Evolutionary conservation across 2,888 invertebrate species (phyloP), one percentile per base, ranked within the genome.

Genomic region (Chrysomela aeneicollis): DNA sequence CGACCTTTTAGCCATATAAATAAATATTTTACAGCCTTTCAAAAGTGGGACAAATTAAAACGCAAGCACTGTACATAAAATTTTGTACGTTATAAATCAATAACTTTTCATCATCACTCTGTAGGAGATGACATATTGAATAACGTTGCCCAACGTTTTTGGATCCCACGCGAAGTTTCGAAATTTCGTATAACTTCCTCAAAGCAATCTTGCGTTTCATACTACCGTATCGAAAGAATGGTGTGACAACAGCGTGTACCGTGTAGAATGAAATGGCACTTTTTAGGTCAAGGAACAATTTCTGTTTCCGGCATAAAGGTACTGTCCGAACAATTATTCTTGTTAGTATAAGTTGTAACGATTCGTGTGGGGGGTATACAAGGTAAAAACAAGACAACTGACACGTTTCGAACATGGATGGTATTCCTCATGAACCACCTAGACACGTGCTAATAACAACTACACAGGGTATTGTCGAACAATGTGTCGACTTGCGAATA

Each of bases 201-300:
- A 42, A 15, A 26, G 26, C 26, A 26, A 26, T 26, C 26, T 26
- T 26, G 15, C 42, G 3, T 4, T 35, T 35, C 35, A 6, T 3
- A 15, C 2, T 15, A n/a, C 8, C 42, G 57, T 63, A 62, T 60
- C 58, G 64, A 64, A 67, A 61, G 57, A 60, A 63, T 32, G 46
- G 59, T 69, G 69, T 66, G 61, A 67, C 59, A 69, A 69, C 64
- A 63, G 6, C 58, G 59, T 60, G 58, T 59, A 59, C 51, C 26
- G 47, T 66, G 58, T 53, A 46, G 55, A 68, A 66, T 62, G 64
- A 60, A 66, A 65, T 66, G 61, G 64, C 61, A 65, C 63, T 68
- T 70, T 71, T 71, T 70, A 54, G 71, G 71, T 71, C 71, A 71
- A 70, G 71, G 71, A 66, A 67, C 42, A 64, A 64, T 60, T 60